A percentile compares a stretch with the other conserved stretches of the same genome.
Conservation (phyloP, 2,113 vertebrate genomes). For the Theristicus caerulescens region DNA sequence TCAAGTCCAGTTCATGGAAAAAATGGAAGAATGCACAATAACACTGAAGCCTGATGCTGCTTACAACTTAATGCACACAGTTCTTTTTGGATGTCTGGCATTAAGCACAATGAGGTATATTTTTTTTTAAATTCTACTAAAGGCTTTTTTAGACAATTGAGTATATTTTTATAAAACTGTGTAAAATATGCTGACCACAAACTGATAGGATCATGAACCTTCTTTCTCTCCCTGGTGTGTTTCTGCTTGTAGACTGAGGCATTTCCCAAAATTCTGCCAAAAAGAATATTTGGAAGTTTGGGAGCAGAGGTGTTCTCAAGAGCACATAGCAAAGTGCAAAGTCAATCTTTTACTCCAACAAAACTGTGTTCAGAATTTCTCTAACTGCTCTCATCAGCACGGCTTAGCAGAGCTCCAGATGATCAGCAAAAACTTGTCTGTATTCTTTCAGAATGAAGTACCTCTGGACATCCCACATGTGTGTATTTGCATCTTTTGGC, state of each 20-base stretch:
- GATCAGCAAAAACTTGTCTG: background rate
- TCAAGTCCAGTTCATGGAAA: background rate
- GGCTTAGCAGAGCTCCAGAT: background rate
- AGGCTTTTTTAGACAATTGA: background rate
- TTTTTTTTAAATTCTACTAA: background rate
- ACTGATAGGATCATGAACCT: background rate
- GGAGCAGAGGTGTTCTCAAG: background rate
- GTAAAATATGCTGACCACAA: background rate
- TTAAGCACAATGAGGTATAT: constrained; percentile 96
- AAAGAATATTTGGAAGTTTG: background rate
- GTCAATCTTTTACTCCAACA: background rate
- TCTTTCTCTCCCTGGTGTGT: background rate
- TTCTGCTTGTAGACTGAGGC: background rate
- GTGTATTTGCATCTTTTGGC: constrained; percentile 88
- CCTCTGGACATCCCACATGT: constrained; percentile 98
- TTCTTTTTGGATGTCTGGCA: constrained; percentile 90
- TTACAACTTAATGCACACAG: constrained; percentile 88
- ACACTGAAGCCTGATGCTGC: constrained; percentile 84
- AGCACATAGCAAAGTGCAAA: background rate
- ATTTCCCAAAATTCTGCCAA: background rate
- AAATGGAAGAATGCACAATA: constrained; percentile 32
- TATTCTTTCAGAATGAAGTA: constrained; percentile 90
- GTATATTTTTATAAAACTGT: background rate
- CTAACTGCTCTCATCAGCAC: background rate
- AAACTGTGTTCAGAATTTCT: background rate